Conservation (phyloP, 2,797 vertebrate species). For the Gila robusta region DNA sequence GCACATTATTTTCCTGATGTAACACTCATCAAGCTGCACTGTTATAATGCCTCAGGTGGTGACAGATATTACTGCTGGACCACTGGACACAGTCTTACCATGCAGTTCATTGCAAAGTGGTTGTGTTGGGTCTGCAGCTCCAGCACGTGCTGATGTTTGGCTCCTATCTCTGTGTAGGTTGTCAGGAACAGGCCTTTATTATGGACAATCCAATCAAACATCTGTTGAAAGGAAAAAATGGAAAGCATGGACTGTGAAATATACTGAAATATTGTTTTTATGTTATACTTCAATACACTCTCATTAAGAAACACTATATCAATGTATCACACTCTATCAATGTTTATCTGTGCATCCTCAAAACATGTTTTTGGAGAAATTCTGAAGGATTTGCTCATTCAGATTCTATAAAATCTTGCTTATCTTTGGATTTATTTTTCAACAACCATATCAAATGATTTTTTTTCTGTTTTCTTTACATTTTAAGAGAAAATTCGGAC, state of each 20-base stretch:
- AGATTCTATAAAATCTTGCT: background rate
- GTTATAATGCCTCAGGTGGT: conserved; percentile 23
- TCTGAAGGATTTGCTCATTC: background rate
- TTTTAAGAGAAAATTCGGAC: background rate
- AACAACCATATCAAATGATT: background rate
- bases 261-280: conserved; percentile 20
- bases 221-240: conserved; percentile 67
- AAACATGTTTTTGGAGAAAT: background rate
- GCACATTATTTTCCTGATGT: conserved; percentile 21
- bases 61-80: conserved; percentile 16
- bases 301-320: background rate
- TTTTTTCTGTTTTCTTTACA: background rate
- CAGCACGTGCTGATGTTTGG: conserved; percentile 85
- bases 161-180: conserved; percentile 88
- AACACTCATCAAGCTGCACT: conserved; percentile 26
- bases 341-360: background rate
- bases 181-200: conserved; percentile 88
- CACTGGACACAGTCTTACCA: conserved; percentile 79
- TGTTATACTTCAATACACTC: conserved; percentile 5
- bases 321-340: background rate
- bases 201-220: conserved; percentile 91
- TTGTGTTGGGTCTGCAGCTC: conserved; percentile 92
- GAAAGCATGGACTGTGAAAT: conserved; percentile 28
- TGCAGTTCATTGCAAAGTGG: conserved; percentile 91
- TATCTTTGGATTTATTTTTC: background rate